Percentiles rank a stretch among this genome's conserved stretches.
phyloP scores from a whole-genome alignment of 2,113 vertebrate genomes.

The Pomatostomus ruficeps region DNA sequence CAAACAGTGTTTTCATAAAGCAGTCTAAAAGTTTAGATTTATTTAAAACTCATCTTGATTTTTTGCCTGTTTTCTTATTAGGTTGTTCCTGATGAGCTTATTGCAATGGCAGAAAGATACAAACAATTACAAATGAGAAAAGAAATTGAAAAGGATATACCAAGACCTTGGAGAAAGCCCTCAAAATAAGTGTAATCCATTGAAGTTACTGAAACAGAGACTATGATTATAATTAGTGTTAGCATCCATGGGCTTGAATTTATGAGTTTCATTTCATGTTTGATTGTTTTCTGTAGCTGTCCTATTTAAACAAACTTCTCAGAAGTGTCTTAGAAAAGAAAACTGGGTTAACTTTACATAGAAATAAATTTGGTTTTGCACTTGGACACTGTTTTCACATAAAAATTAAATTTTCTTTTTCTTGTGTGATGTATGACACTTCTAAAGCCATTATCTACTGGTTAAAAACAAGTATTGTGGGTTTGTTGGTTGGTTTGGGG shows the following conservation, averaged over 20 bases:
- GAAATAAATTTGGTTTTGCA: background rate
- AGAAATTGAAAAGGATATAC: constrained; percentile 73
- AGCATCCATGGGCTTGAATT: background rate
- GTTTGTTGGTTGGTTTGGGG: background rate
- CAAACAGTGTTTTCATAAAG: background rate
- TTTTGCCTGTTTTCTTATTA: constrained; percentile 48
- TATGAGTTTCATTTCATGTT: background rate
- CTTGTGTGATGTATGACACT: background rate
- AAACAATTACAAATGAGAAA: constrained; percentile 74
- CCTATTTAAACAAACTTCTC: background rate
- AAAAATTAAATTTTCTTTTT: background rate
- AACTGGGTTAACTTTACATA: background rate
- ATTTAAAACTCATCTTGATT: background rate
- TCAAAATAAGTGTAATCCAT: background rate
- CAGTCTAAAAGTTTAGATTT: background rate
- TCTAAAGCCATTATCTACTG: background rate
- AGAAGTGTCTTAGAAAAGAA: background rate
- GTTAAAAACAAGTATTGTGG: background rate
- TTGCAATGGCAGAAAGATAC: constrained; percentile 87
- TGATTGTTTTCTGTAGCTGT: background rate
- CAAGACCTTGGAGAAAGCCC: constrained; percentile 18
- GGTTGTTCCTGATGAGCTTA: constrained; percentile 84
- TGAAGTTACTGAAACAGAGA: background rate
- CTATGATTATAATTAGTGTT: background rate
- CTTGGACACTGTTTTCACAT: background rate